phyloP scores from a whole-genome alignment of 2,113 vertebrate genomes.

The Engraulis encrasicolus region DNA sequence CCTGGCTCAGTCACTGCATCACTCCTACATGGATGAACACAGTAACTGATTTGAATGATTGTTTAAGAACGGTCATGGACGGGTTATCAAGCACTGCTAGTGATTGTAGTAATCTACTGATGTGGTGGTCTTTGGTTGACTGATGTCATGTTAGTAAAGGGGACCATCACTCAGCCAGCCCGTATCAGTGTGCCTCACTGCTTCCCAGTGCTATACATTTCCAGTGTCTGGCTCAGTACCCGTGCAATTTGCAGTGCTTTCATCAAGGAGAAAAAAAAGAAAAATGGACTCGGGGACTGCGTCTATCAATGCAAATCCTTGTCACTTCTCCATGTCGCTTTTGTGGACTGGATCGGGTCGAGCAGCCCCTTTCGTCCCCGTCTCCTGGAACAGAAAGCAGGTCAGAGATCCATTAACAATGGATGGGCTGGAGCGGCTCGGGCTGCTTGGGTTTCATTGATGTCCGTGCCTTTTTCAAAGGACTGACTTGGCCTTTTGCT shows the following conservation, averaged over 20 bases:
- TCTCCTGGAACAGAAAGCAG: constrained; percentile 51
- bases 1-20: neutral
- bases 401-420: constrained; percentile 67
- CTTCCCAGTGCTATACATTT: constrained; percentile 25
- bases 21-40: neutral
- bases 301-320: constrained; percentile 26
- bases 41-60: neutral
- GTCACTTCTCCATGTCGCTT: constrained; percentile 20
- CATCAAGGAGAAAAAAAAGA: neutral
- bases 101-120: neutral
- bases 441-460: constrained; percentile 26
- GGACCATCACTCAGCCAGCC: neutral
- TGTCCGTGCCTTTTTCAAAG: constrained; percentile 14
- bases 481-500: neutral
- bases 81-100: neutral
- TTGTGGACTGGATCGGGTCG: constrained; percentile 44
- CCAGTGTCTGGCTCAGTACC: constrained; percentile 18
- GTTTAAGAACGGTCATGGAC: neutral
- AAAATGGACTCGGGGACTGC: neutral
- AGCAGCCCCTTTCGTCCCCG: constrained; percentile 54
- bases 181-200: constrained; percentile 7
- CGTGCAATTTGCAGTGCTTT: neutral
- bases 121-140: neutral
- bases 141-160: neutral
- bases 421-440: constrained; percentile 48